Percentiles rank a stretch among this genome's conserved stretches.
These are phyloP conservation scores for Synodontis membranacea DNA, from an alignment of 2,113 vertebrate species.

Conservation along the genomic window DNA sequence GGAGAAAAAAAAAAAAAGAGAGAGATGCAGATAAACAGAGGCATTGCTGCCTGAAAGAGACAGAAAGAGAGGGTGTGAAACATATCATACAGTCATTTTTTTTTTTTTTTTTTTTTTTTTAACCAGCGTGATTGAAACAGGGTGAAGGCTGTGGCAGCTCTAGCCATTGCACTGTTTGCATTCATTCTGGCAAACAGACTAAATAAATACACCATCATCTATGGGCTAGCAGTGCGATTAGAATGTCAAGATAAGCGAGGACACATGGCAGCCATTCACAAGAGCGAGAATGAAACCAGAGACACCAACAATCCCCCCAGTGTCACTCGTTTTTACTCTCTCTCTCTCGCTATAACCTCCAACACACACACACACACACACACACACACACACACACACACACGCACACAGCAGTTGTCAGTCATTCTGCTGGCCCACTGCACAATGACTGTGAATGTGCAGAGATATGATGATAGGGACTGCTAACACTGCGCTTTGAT, in stretches of 20 bases:
- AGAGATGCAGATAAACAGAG: conserved; percentile 46
- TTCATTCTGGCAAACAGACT: conserved; percentile 59
- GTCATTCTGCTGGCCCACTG: conserved; percentile 31
- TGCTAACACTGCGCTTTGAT: conserved; percentile 27
- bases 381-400: conserved; percentile 35
- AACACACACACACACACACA: conserved; percentile 28
- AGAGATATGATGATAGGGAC: conserved; percentile 42
- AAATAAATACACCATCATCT: conserved; percentile 75
- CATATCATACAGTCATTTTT: conserved; percentile 76
- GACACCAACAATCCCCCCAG: conserved; percentile 50
- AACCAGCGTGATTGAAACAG: conserved; percentile 70
- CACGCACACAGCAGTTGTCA: conserved; percentile 13
- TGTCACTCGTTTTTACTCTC: conserved; percentile 45
- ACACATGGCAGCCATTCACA: conserved; percentile 59
- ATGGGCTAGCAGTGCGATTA: conserved; percentile 68
- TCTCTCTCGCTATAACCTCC: conserved; percentile 33
- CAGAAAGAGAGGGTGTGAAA: conserved; percentile 56
- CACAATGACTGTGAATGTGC: conserved; percentile 34
- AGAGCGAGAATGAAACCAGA: conserved; percentile 51
- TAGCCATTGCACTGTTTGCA: conserved; percentile 62
- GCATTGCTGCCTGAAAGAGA: conserved; percentile 43
- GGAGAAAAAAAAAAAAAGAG: neutral
- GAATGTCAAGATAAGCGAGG: conserved; percentile 72
- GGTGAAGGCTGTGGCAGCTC: conserved; percentile 37
- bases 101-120: conserved; percentile 78